Evolutionary conservation across 2,797 vertebrate genomes (phyloP).

Genomic region (Ctenosaura bakeri): DNA sequence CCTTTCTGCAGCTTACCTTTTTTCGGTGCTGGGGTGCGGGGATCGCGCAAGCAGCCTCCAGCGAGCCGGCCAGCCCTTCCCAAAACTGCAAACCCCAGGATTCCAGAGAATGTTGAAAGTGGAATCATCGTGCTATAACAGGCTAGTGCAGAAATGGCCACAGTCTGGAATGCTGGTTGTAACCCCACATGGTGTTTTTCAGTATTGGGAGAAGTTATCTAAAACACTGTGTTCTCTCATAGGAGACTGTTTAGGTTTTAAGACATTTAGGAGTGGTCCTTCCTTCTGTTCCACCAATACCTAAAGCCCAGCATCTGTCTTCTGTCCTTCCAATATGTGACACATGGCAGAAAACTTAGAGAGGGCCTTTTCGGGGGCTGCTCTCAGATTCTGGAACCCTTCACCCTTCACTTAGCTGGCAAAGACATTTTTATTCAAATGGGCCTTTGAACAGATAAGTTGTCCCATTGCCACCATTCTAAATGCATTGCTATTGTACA

Average conservation of each 20-base stretch:
- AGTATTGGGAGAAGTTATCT: neutral
- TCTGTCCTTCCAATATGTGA: neutral
- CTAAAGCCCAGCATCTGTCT: neutral
- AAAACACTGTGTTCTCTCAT: neutral
- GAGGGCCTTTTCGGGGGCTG: neutral
- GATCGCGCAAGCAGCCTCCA: too few relatives aligned
- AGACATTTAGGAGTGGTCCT: neutral
- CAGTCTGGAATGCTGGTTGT: neutral
- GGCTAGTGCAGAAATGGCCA: too few relatives aligned
- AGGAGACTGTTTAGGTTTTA: neutral
- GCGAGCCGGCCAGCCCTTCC: too few relatives aligned
- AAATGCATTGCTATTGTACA: neutral
- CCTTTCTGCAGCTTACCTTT: too few relatives aligned
- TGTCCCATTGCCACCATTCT: neutral
- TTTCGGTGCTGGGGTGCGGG: too few relatives aligned
- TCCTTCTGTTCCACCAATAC: neutral
- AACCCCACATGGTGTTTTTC: neutral
- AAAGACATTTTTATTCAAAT: neutral
- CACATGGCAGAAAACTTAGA: too few relatives aligned
- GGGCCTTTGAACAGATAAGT: neutral
- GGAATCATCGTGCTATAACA: too few relatives aligned
- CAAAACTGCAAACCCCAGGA: too few relatives aligned
- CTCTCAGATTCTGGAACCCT: neutral
- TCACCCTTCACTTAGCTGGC: neutral
- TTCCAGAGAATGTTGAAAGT: too few relatives aligned